Conservation (phyloP, 2,888 invertebrate genomes). For the Cheilosia impressa region DNA sequence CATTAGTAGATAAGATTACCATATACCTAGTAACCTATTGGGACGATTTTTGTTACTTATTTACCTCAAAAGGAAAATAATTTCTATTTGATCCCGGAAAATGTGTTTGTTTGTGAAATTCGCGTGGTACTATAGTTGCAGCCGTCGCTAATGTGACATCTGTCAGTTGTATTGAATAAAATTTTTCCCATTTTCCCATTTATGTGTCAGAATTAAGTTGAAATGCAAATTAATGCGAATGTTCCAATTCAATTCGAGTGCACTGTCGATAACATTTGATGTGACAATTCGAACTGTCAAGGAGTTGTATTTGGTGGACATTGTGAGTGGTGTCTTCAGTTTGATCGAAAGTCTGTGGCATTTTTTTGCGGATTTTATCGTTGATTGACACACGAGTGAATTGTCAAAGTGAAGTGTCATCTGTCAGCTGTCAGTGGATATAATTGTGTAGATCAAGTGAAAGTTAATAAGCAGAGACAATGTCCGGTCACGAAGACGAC, state of each 20-base stretch:
- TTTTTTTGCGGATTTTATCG: slow-evolving; percentile 55
- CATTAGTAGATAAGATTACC: slow-evolving; percentile 21
- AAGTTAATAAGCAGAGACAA: slow-evolving; percentile 74
- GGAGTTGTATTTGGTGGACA: slow-evolving; percentile 57
- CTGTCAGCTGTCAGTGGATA: neutral
- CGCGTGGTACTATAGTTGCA: neutral
- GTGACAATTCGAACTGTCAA: slow-evolving; percentile 72
- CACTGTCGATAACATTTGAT: slow-evolving; percentile 68
- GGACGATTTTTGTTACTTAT: slow-evolving; percentile 2
- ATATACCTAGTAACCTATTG: slow-evolving; percentile 6
- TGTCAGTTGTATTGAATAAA: slow-evolving; percentile 40
- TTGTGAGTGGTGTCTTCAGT: slow-evolving; percentile 57
- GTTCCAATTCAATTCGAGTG: slow-evolving; percentile 68
- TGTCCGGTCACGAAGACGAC: slow-evolving; percentile 83
- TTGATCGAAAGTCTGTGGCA: slow-evolving; percentile 54
- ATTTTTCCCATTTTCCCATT: slow-evolving; percentile 4
- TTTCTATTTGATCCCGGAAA: neutral
- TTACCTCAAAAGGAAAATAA: slow-evolving; percentile 35
- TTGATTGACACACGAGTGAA: slow-evolving; percentile 38
- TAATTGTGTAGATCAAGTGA: slow-evolving; percentile 4
- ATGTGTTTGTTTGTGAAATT: slow-evolving; percentile 56
- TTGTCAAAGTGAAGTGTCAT: neutral
- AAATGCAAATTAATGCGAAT: slow-evolving; percentile 67
- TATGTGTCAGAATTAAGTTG: slow-evolving; percentile 35
- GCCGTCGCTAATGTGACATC: slow-evolving; percentile 65